Conservation (phyloP, 2,888 invertebrate genomes). For the Euspilapteryx auroguttella region DNA sequence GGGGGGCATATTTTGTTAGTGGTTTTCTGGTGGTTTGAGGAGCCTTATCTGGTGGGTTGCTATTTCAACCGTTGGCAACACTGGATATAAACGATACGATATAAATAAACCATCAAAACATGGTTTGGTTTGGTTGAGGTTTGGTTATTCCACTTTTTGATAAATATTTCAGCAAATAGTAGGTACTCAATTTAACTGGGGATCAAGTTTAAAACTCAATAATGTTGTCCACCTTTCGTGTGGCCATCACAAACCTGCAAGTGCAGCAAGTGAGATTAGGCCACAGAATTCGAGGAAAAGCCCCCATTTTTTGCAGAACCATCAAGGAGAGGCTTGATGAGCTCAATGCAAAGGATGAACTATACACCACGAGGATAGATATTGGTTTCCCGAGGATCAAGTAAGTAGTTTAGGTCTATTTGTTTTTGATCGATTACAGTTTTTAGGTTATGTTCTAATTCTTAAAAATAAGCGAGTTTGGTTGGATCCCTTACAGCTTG, state of each 20-base stretch:
- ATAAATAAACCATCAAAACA: too few relatives aligned
- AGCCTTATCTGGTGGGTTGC: too few relatives aligned
- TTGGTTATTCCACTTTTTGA: too few relatives aligned
- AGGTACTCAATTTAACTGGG: too few relatives aligned
- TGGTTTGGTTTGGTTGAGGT: too few relatives aligned
- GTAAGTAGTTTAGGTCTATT: constrained; percentile 18
- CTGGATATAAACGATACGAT: too few relatives aligned
- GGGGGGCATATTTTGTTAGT: too few relatives aligned
- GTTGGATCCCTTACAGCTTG: too few relatives aligned
- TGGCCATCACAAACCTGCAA: constrained; percentile 19
- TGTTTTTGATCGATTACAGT: too few relatives aligned
- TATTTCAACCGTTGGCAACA: too few relatives aligned
- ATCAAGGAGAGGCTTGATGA: constrained; percentile 71
- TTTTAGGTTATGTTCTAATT: background rate
- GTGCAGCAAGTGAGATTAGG: constrained; percentile 41
- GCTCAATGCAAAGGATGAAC: constrained; percentile 47
- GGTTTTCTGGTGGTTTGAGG: too few relatives aligned
- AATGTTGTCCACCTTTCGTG: constrained; percentile 29
- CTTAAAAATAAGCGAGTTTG: background rate
- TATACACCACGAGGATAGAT: constrained; percentile 33
- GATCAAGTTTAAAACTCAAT: constrained; percentile 6
- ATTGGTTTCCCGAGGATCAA: constrained; percentile 34
- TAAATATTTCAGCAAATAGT: too few relatives aligned
- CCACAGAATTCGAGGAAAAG: constrained; percentile 70
- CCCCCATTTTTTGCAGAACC: constrained; percentile 68